These are phyloP conservation scores for Notospermus geniculatus DNA, from an alignment of 1,140 invertebrate genomes.

Conservation along the genomic window DNA sequence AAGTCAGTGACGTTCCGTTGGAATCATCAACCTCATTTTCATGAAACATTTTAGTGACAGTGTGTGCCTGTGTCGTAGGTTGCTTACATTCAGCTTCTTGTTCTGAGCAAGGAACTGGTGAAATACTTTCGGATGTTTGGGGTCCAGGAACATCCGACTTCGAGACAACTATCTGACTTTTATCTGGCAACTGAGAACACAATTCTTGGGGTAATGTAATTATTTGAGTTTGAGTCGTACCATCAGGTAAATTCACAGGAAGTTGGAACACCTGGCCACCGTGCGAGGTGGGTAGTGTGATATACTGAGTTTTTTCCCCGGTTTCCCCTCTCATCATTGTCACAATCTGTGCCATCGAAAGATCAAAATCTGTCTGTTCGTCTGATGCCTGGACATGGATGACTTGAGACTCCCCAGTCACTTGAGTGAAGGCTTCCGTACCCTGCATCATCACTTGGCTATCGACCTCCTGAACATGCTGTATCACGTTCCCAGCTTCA, in stretches of 20 bases:
- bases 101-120: too few relatives aligned
- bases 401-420: neutral
- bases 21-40: too few relatives aligned
- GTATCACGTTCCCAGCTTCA: too few relatives aligned
- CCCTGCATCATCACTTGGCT: constrained; percentile 12
- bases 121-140: too few relatives aligned
- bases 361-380: constrained; percentile 10
- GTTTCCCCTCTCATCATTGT: neutral
- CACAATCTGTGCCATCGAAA: constrained; percentile 1
- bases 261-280: neutral
- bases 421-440: constrained; percentile 6
- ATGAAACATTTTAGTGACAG: too few relatives aligned
- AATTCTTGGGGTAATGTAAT: constrained; percentile 7
- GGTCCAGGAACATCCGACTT: too few relatives aligned
- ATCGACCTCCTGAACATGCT: too few relatives aligned
- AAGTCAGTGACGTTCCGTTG: too few relatives aligned
- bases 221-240: constrained; percentile 4
- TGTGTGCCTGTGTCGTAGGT: too few relatives aligned
- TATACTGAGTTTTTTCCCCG: neutral
- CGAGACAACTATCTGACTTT: neutral
- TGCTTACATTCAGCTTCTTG: too few relatives aligned
- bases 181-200: constrained; percentile 2
- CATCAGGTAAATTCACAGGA: constrained; percentile 9
- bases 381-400: constrained; percentile 9
- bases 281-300: neutral